Evolutionary conservation across 1,140 invertebrate species (phyloP).

Genomic region (Rhyacophila brunnea): DNA sequence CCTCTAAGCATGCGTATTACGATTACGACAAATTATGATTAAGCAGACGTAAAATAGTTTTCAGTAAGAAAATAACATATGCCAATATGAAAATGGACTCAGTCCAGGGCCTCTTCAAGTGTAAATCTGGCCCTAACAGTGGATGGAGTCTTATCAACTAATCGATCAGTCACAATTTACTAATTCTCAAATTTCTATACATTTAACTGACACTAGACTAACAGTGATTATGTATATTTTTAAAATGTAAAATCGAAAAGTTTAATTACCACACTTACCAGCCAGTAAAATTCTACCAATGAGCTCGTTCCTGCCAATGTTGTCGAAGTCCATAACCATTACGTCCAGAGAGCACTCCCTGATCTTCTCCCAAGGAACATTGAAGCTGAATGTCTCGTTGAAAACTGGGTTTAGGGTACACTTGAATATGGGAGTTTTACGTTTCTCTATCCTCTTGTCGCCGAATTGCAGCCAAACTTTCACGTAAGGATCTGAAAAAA

Average conservation of each 20-base stretch:
- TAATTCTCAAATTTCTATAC: no score
- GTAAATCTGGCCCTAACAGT: no score
- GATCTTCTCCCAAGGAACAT: slow-evolving; percentile 93
- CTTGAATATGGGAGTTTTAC: slow-evolving; percentile 94
- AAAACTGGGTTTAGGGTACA: slow-evolving; percentile 90
- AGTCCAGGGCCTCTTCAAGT: no score
- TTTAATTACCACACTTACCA: slow-evolving; percentile 52
- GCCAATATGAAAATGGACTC: no score
- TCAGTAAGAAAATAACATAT: no score
- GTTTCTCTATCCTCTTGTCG: slow-evolving; percentile 91
- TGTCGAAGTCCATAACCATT: slow-evolving; percentile 94
- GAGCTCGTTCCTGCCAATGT: slow-evolving; percentile 89
- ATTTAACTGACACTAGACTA: no score
- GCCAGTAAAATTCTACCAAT: slow-evolving; percentile 87
- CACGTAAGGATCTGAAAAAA: slow-evolving; percentile 89
- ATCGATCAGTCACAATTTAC: no score
- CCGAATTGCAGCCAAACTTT: slow-evolving; percentile 96
- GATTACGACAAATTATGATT: no score
- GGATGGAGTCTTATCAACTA: no score
- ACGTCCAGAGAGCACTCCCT: slow-evolving; percentile 88
- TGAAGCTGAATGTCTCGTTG: slow-evolving; percentile 91
- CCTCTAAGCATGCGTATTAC: no score
- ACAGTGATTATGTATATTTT: no score
- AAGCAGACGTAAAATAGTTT: no score
- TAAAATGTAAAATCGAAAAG: neutral